These are phyloP conservation scores for Ctenoplectra terminalis DNA, from an alignment of 1,140 invertebrate genomes.

Conservation along the genomic window DNA sequence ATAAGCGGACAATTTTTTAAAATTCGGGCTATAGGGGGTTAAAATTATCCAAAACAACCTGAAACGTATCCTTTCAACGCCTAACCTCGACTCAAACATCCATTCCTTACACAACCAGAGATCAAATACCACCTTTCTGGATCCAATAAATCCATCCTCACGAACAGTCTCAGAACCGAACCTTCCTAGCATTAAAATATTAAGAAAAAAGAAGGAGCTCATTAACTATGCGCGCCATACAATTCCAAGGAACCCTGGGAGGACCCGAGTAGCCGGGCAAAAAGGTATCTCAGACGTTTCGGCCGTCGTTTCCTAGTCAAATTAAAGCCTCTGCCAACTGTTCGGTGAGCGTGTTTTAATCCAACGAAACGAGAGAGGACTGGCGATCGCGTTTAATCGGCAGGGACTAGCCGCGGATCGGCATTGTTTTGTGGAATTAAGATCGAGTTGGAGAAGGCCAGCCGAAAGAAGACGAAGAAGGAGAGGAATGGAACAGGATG, in stretches of 20 bases:
- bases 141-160: not conserved
- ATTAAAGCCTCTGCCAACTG: slow-evolving; percentile 42
- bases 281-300: slow-evolving; percentile 5
- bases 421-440: slow-evolving; percentile 77
- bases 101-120: not conserved
- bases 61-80: too few species aligned
- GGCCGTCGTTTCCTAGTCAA: slow-evolving; percentile 39
- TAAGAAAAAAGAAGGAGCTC: slow-evolving; percentile 12
- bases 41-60: too few species aligned
- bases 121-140: not conserved
- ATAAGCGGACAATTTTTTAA: too few species aligned
- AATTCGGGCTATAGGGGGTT: too few species aligned
- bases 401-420: slow-evolving; percentile 64
- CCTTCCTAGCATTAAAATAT: not conserved
- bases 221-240: not conserved
- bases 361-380: slow-evolving; percentile 20
- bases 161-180: not conserved
- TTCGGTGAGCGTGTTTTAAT: slow-evolving; percentile 43
- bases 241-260: not conserved
- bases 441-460: slow-evolving; percentile 64
- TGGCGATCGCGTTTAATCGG: slow-evolving; percentile 69
- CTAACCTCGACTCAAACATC: not conserved
- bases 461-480: slow-evolving; percentile 56
- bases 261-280: not conserved
- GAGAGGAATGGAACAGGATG: slow-evolving; percentile 41